A percentile compares a stretch with the other conserved stretches of the same genome.
Conservation (phyloP, 2,797 vertebrate genomes). For the Lateolabrax maculatus region DNA sequence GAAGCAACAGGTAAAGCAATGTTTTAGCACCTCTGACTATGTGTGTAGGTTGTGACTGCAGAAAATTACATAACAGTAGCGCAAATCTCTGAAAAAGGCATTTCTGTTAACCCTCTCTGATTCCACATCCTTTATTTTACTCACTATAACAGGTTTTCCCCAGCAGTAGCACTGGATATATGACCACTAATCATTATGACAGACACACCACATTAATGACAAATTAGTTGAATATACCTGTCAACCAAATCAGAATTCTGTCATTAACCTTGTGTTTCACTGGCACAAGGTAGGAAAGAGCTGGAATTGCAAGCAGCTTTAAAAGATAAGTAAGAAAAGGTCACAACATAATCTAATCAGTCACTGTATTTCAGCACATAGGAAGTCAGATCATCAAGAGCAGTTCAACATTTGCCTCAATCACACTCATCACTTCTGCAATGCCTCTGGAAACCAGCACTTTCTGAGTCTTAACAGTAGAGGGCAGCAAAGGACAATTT, state of each 20-base stretch:
- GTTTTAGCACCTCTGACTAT: slow-evolving; percentile 42
- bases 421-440: not conserved
- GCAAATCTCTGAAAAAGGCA: slow-evolving; percentile 38
- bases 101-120: slow-evolving; percentile 19
- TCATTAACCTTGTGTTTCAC: not conserved
- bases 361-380: not conserved
- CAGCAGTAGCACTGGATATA: not conserved
- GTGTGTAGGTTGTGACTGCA: slow-evolving; percentile 70
- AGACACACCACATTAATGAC: not conserved
- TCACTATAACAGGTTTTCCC: not conserved
- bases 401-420: slow-evolving; percentile 5
- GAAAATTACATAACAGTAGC: slow-evolving; percentile 64
- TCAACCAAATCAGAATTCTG: not conserved
- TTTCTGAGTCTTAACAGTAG: slow-evolving; percentile 72
- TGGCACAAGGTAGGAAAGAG: not conserved
- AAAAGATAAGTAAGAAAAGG: not conserved
- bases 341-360: not conserved
- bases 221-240: not conserved
- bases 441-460: slow-evolving; percentile 16
- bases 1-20: slow-evolving; percentile 57
- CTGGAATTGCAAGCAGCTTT: not conserved
- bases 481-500: slow-evolving; percentile 74
- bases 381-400: not conserved
- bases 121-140: slow-evolving; percentile 2
- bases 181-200: not conserved